Conservation (phyloP, 2,797 vertebrate species). For the Cynopterus sphinx region DNA sequence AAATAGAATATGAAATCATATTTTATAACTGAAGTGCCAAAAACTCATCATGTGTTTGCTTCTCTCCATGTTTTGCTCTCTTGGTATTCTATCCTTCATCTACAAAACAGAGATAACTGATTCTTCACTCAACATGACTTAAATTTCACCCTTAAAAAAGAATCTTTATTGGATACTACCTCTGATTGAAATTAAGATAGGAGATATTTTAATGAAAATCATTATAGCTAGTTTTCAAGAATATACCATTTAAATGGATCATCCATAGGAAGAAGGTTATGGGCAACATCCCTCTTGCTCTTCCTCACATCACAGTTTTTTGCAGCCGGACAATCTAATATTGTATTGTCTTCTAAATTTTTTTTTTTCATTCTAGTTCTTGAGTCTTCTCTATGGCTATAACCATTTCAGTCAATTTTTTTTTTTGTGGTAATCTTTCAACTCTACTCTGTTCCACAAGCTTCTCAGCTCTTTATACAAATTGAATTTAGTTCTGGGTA, state of each 20-base stretch:
- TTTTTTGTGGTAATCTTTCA: background rate
- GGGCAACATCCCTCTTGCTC: rapidly evolving
- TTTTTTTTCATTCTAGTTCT: background rate
- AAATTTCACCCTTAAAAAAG: background rate
- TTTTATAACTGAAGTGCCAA: constrained; percentile 38
- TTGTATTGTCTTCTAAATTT: background rate
- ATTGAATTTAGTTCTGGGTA: background rate
- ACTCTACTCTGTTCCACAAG: background rate
- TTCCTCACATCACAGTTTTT: background rate
- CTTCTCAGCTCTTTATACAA: background rate
- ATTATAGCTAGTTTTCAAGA: background rate
- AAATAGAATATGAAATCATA: constrained; percentile 17
- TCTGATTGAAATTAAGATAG: background rate
- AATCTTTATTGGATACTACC: background rate
- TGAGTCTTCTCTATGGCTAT: background rate
- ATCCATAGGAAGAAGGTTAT: background rate
- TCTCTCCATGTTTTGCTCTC: background rate
- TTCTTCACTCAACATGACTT: background rate
- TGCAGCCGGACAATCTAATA: background rate
- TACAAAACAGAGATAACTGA: background rate
- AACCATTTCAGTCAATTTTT: background rate
- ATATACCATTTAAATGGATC: background rate
- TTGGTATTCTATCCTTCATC: background rate
- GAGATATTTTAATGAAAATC: background rate
- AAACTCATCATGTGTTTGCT: background rate